phyloP scores from a whole-genome alignment of 2,113 vertebrate genomes.

The Mormyrus lacerda region DNA sequence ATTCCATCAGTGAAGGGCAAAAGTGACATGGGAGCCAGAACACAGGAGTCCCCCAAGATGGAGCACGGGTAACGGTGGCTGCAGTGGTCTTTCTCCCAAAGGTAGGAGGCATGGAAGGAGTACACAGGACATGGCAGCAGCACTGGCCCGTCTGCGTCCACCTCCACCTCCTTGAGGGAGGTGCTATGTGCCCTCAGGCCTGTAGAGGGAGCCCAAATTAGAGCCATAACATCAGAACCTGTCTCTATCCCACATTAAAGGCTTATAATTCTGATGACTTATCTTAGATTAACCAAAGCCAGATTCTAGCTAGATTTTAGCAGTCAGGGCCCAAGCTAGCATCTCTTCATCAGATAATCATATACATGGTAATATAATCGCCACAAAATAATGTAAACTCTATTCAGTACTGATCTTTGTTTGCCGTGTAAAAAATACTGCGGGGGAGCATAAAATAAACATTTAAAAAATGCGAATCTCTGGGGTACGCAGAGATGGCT shows the following conservation, averaged over 20 bases:
- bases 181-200: constrained; percentile 54
- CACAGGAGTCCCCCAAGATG: constrained; percentile 64
- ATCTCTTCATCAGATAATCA: not conserved
- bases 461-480: not conserved
- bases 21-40: constrained; percentile 53
- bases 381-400: not conserved
- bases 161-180: constrained; percentile 55
- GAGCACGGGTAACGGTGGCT: constrained; percentile 58
- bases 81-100: constrained; percentile 69
- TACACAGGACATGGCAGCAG: constrained; percentile 65
- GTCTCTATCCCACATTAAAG: not conserved
- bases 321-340: not conserved
- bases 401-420: not conserved
- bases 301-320: not conserved
- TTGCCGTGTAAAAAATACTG: not conserved
- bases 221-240: not conserved
- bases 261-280: not conserved
- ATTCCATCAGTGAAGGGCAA: constrained; percentile 61
- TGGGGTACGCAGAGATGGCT: not conserved
- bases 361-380: not conserved
- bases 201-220: constrained; percentile 24
- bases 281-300: not conserved
- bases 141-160: constrained; percentile 56
- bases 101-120: constrained; percentile 68
- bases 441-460: not conserved